Evolutionary conservation across 2,888 invertebrate species (phyloP), one percentile per base, ranked within the genome.

Genomic region (Mimas tiliae): DNA sequence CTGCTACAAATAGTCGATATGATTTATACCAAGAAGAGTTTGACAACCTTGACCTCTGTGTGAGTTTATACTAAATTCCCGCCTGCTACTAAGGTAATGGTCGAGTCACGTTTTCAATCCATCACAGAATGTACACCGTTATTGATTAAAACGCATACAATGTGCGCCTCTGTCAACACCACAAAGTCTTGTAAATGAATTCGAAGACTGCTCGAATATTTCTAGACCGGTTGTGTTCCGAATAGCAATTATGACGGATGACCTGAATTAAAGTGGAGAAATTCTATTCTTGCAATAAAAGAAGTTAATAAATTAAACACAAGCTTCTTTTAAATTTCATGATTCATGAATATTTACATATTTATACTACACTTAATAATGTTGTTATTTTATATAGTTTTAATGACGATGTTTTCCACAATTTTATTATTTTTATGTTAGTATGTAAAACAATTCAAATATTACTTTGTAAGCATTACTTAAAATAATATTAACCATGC

Each of bases 161-260:
- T 58, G 58, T 42, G 42, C 58, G 58, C 42, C 42, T 58, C 58
- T 58, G 58, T 58, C 58, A 58, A 58, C 58, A 42, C 58, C 12
- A 38, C n/a, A 38, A 58, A 42, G 58, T 58, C 42, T 58, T 58
- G 38, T 58, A 58, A 58, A 58, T 58, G 58, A 42, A 42, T 58
- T 42, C 12, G 58, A 19, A 12, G 34, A 38, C 42, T 63, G 67
- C 55, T 66, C 53, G 11, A 58, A 72, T 66, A 53, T 34, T 33
- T 16, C 45, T 19, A 12, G 48, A 11, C 52, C 63, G 64, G 64
- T 48, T 74, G 67, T 64, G 63, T 27, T 34, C 52, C 65, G 72
- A 58, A 58, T 58, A 58, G 6, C 38, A 58, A 58, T 38, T 58
- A 58, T 58, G 58, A 55, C 55, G 16, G 16, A 12, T 12, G 12